Percentiles rank a stretch among this genome's conserved stretches.
Conservation (phyloP, 2,113 vertebrate species). For the Callocephalon fimbriatum region DNA sequence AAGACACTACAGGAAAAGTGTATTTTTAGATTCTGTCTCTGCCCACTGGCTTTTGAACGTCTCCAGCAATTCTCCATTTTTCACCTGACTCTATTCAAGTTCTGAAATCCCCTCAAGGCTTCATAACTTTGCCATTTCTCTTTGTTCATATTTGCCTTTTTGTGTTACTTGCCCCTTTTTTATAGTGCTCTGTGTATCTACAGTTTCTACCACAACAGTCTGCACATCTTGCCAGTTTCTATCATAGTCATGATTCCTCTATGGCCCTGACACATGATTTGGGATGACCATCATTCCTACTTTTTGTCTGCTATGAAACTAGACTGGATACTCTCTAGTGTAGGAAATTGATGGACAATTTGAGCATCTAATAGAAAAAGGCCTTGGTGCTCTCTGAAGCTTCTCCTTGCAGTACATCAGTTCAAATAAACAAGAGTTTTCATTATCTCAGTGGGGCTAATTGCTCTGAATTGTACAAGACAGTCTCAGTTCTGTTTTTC, state of each 20-base stretch:
- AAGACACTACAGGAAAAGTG: background rate
- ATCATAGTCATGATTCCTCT: background rate
- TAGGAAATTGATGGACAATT: slow-evolving; percentile 18
- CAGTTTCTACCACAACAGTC: background rate
- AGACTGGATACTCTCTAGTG: background rate
- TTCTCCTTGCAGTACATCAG: background rate
- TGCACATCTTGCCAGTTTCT: background rate
- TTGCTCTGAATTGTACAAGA: slow-evolving; percentile 25
- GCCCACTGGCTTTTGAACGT: background rate
- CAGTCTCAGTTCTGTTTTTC: background rate
- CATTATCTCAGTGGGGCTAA: slow-evolving; percentile 28
- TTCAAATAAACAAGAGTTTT: slow-evolving; percentile 51
- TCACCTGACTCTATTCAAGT: background rate
- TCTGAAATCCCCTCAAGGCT: background rate
- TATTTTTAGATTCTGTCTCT: background rate
- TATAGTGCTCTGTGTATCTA: background rate
- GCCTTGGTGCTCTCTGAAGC: background rate
- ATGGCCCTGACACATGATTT: background rate
- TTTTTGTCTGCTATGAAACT: background rate
- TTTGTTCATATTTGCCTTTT: background rate
- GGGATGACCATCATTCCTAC: background rate
- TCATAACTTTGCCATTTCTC: background rate
- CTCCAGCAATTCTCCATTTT: background rate
- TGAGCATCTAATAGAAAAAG: slow-evolving; percentile 26
- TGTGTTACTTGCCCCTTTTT: background rate